Evolutionary conservation across 2,113 vertebrate species (phyloP).

Genomic region (Lycaon pictus): DNA sequence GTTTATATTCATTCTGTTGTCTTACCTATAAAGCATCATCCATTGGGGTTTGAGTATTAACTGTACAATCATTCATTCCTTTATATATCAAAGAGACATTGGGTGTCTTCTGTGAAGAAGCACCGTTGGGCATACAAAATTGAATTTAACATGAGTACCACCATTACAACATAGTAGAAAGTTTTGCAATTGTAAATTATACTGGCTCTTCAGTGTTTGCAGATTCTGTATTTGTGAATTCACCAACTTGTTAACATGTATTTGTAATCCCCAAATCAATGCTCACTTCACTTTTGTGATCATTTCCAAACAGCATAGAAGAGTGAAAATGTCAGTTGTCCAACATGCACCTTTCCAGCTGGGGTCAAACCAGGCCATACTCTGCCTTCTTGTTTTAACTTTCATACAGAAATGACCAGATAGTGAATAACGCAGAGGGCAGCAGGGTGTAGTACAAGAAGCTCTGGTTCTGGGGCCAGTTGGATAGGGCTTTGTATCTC

Average conservation of each 20-base stretch:
- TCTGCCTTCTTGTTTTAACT: not conserved
- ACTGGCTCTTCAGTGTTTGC: not conserved
- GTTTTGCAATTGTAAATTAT: not conserved
- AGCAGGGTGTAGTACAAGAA: fast-evolving
- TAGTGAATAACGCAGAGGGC: not conserved
- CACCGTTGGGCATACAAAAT: not conserved
- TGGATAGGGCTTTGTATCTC: not conserved
- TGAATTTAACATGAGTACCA: not conserved
- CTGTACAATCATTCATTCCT: not conserved
- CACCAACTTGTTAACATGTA: not conserved
- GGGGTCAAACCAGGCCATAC: not conserved
- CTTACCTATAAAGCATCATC: not conserved
- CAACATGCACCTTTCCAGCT: not conserved
- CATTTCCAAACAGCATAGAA: not conserved
- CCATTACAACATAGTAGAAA: not conserved
- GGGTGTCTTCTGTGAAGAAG: not conserved
- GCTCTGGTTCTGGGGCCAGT: not conserved
- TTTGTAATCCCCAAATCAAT: not conserved
- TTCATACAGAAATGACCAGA: not conserved
- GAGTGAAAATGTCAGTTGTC: not conserved
- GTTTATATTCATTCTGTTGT: not conserved
- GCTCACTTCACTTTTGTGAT: not conserved
- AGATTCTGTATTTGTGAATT: not conserved
- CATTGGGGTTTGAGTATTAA: not conserved
- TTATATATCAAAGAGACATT: not conserved